A percentile compares a stretch with the other conserved stretches of the same genome.
Conservation (phyloP, 2,888 invertebrate genomes). For the Petrophora chlorosata region DNA sequence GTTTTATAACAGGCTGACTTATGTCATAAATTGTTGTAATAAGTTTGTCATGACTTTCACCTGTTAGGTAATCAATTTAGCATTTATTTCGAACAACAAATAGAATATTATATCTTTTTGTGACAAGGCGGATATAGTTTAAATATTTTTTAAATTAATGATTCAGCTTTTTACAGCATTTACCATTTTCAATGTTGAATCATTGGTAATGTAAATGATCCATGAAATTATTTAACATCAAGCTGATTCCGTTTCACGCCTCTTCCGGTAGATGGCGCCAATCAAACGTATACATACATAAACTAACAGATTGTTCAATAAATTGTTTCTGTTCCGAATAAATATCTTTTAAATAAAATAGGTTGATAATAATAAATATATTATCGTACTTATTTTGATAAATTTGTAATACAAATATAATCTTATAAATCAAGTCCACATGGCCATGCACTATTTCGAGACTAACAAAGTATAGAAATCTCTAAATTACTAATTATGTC, state of each 20-base stretch:
- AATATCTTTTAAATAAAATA: constrained; percentile 26
- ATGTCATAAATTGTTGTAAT: constrained; percentile 1
- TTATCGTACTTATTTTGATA: constrained; percentile 40
- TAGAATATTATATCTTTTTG: too few species aligned
- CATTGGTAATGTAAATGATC: constrained; percentile 47
- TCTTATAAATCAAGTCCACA: too few species aligned
- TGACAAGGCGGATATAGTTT: constrained; percentile 12
- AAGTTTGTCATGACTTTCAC: constrained; percentile 1
- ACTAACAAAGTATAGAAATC: too few species aligned
- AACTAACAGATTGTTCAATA: neutral
- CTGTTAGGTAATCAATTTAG: too few species aligned
- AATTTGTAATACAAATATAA: constrained; percentile 2
- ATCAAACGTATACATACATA: neutral
- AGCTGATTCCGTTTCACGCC: constrained; percentile 4
- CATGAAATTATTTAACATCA: neutral
- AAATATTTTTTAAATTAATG: neutral
- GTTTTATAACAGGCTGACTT: constrained; percentile 28
- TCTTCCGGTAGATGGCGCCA: constrained; percentile 10
- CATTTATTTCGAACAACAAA: too few species aligned
- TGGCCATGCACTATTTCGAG: neutral
- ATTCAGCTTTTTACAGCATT: constrained; percentile 26
- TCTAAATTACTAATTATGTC: too few species aligned
- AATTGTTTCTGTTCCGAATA: too few species aligned
- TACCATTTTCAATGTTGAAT: constrained; percentile 42
- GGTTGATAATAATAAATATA: constrained; percentile 44